A percentile compares a stretch with the other conserved stretches of the same genome.
Evolutionary conservation across 2,888 invertebrate genomes (phyloP).

Genomic region (Ecdyonurus torrentis): DNA sequence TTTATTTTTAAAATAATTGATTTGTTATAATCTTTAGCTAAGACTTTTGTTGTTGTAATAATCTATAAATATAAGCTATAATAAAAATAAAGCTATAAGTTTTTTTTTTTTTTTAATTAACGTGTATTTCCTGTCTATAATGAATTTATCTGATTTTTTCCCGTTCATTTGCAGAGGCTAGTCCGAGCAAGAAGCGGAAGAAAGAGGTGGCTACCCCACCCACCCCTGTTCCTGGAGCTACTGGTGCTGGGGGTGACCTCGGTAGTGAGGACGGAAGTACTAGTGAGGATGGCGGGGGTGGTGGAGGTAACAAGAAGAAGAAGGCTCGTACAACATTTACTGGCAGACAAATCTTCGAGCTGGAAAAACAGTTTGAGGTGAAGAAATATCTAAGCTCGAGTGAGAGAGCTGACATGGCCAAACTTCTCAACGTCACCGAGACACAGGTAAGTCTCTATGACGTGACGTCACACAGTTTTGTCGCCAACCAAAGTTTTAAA

Average conservation of each 20-base stretch:
- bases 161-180: not conserved
- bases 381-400: conserved; percentile 93
- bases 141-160: not conserved
- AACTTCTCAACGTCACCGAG: conserved; percentile 83
- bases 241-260: conserved; percentile 4
- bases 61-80: no score
- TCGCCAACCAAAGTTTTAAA: no score
- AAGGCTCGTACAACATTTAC: conserved; percentile 92
- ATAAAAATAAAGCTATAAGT: no score
- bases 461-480: no score
- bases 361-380: conserved; percentile 89
- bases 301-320: conserved; percentile 43
- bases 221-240: not conserved
- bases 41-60: no score
- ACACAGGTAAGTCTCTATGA: conserved; percentile 60
- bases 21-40: no score
- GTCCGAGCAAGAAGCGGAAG: not conserved
- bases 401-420: conserved; percentile 88
- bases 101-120: no score
- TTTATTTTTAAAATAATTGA: no score
- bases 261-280: conserved; percentile 16
- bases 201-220: conserved; percentile 10
- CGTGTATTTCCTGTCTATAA: no score
- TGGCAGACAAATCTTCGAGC: conserved; percentile 87
- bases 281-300: conserved; percentile 16